Percentiles rank a stretch among this genome's conserved stretches.
Evolutionary conservation across 1,140 invertebrate genomes (phyloP).

Genomic region (Drosophila triauraria): DNA sequence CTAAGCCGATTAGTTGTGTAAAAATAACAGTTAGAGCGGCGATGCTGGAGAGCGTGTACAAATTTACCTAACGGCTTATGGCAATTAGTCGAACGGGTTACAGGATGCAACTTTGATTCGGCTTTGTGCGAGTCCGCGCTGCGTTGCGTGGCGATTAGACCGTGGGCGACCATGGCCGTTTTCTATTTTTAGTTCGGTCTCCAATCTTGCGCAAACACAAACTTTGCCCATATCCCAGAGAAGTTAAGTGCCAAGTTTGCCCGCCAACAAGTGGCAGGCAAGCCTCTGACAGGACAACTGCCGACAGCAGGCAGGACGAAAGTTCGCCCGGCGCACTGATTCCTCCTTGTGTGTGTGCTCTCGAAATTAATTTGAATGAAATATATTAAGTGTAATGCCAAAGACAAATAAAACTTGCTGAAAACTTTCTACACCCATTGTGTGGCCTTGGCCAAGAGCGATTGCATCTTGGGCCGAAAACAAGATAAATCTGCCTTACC

Average conservation of each 20-base stretch:
- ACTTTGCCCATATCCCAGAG: conserved; percentile 23
- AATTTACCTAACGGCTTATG: conserved; percentile 72
- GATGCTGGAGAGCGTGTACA: conserved; percentile 20
- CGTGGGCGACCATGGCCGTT: not conserved
- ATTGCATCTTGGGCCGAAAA: conserved; percentile 30
- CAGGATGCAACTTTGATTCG: conserved; percentile 54
- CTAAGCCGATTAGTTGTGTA: conserved; percentile 74
- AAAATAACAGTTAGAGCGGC: conserved; percentile 48
- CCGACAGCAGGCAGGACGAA: conserved; percentile 26
- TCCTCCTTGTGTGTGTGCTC: conserved; percentile 29
- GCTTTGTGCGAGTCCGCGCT: conserved; percentile 29
- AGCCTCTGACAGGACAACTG: conserved; percentile 39
- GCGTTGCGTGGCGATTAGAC: conserved; percentile 21
- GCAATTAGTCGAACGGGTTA: conserved; percentile 70
- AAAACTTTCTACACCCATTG: conserved; percentile 17
- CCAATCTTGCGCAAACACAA: conserved; percentile 33
- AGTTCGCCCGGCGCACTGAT: not conserved
- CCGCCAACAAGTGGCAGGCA: conserved; percentile 33
- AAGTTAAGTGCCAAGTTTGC: conserved; percentile 42
- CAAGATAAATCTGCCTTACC: conserved; percentile 7
- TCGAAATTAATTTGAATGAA: conserved; percentile 56
- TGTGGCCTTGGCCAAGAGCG: not conserved
- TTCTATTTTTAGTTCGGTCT: conserved; percentile 31
- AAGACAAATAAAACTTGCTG: conserved; percentile 53
- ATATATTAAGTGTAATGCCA: conserved; percentile 54